phyloP scores from a whole-genome alignment of 2,888 invertebrate genomes.

The Agriotes lineatus region DNA sequence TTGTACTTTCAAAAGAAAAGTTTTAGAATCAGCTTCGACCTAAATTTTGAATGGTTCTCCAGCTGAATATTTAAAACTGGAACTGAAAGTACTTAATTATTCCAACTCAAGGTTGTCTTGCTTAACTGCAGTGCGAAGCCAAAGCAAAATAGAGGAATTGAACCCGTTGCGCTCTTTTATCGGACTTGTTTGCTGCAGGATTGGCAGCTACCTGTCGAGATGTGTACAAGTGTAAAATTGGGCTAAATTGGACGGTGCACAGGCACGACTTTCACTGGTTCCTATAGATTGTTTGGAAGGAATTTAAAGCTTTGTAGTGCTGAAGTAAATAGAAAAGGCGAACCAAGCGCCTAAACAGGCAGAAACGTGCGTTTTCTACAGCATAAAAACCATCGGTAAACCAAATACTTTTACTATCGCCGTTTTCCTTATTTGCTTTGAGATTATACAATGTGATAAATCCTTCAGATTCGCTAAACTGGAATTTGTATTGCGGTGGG shows the following conservation, averaged over 20 bases:
- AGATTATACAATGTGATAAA: too few species aligned
- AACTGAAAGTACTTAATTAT: conserved; percentile 17
- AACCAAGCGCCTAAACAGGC: too few species aligned
- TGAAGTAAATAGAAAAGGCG: too few species aligned
- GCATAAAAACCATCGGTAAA: not conserved
- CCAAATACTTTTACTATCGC: not conserved
- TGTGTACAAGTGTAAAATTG: not conserved
- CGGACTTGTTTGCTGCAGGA: not conserved
- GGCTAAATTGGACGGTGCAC: not conserved
- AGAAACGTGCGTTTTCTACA: not conserved
- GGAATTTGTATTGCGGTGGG: not conserved
- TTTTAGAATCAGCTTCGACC: conserved; percentile 2
- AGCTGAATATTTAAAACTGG: too few species aligned
- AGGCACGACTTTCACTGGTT: conserved; percentile 4
- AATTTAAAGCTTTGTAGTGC: not conserved
- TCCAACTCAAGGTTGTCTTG: conserved; percentile 13
- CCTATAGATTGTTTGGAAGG: not conserved
- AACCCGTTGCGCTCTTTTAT: not conserved
- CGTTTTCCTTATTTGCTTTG: not conserved
- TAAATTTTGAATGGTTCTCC: too few species aligned
- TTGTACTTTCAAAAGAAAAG: conserved; percentile 8
- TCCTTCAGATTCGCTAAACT: too few species aligned
- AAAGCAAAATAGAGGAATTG: not conserved
- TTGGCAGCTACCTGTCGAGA: not conserved
- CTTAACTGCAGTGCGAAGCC: conserved; percentile 5